A percentile compares a stretch with the other conserved stretches of the same genome.
Conservation (phyloP, 53 echinoderm and acorn worm genomes). For the Astropecten irregularis region DNA sequence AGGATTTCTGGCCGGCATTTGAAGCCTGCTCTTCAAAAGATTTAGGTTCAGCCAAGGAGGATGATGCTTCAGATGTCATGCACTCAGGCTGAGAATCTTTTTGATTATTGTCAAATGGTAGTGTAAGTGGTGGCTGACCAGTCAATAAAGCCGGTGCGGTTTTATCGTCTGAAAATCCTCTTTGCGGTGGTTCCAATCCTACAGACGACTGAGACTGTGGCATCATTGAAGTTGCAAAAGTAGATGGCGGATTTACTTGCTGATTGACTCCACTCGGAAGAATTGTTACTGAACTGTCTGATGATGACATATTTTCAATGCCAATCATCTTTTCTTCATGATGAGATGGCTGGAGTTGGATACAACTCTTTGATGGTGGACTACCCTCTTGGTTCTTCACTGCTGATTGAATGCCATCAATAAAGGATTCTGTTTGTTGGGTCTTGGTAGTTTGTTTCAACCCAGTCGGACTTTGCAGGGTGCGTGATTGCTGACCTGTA, state of each 20-base stretch:
- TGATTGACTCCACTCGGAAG: background rate
- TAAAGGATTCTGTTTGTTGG: background rate
- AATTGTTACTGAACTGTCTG: background rate
- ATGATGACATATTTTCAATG: background rate
- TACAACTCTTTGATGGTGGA: background rate
- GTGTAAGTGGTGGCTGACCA: background rate
- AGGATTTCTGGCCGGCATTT: background rate
- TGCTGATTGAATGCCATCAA: background rate
- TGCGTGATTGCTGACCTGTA: background rate
- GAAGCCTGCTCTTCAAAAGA: background rate
- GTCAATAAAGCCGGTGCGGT: constrained; percentile 31
- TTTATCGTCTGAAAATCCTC: constrained; percentile 29
- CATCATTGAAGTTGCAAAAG: background rate
- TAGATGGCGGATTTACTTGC: constrained; percentile 4
- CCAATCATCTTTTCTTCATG: background rate
- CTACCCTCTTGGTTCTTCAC: constrained; percentile 5
- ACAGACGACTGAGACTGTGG: constrained; percentile 35
- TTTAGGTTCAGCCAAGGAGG: background rate
- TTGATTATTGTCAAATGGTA: background rate
- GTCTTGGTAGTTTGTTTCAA: constrained; percentile 3
- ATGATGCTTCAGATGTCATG: background rate
- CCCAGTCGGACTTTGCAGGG: background rate
- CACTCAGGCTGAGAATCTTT: background rate
- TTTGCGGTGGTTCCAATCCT: background rate
- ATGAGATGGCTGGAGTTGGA: background rate